Base-by-base conservation (phyloP, 2,797 vertebrate genomes). In the Oophaga sylvatica region DNA sequence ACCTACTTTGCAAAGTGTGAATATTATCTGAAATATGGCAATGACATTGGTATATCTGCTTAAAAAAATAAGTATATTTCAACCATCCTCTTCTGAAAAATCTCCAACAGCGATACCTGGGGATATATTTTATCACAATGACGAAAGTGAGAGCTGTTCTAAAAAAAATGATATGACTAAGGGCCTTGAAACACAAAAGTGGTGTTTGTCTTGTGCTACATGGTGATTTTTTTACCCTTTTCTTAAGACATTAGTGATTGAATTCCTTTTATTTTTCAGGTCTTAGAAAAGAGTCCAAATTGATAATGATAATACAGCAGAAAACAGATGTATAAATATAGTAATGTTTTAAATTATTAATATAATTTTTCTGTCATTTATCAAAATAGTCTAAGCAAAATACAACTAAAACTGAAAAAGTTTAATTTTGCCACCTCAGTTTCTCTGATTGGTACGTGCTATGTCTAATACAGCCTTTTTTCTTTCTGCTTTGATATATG, bases 1-100 rank as follows among this genome's bases (percentile, higher is more conserved):
- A 67, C 20, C 63, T 67, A 67, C n/a, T 67, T 67, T 29, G 63
- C 63, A 67, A 67, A 29, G 63, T 67, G 63, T 67, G n/a, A 67
- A 29, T 67, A 67, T 67, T 67, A 26, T n/a, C n/a, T 12, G n/a
- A 29, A 67, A 67, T 67, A 22, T 13, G 48, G 48, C 48, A 53
- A 9, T 26, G 10, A 17, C 3, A 67, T 9, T 29, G n/a, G 63
- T 26, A n/a, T 10, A 12, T 29, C 63, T 26, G 12, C n/a, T 10
- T 67, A 67, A 67, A 26, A 63, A 15, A 26, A 65, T 65, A 65
- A 48, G 8, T 65, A 26, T 65, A 12, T 65, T 67, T 5, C n/a
- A 67, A 67, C n/a, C n/a, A 26, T 26, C 11, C 62, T 63, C 22
- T 22, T 63, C 20, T 63, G 8, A 3, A n/a, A 63, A 63, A 63